These are phyloP conservation scores for Erebia epiphron DNA, from an alignment of 2,888 invertebrate genomes.

Conservation along the genomic window DNA sequence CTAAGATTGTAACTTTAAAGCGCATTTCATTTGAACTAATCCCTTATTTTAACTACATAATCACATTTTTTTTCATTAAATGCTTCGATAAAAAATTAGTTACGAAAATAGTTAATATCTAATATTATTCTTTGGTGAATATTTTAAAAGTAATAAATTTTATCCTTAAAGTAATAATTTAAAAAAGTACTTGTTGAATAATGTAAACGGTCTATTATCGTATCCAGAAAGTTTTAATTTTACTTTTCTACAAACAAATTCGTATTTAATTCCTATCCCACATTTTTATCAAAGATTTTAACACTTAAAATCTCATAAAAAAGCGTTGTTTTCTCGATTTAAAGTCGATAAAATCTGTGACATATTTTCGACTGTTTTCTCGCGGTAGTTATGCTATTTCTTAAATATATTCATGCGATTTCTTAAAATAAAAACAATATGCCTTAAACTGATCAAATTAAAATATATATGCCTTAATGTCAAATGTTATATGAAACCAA, in stretches of 20 bases:
- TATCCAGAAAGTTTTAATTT: neutral
- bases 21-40: slow-evolving; percentile 14
- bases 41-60: neutral
- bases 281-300: neutral
- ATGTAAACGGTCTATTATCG: neutral
- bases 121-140: slow-evolving; percentile 12
- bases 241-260: neutral
- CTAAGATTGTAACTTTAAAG: slow-evolving; percentile 6
- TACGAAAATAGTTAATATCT: slow-evolving; percentile 1
- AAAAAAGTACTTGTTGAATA: neutral
- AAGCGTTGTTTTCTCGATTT: neutral
- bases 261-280: neutral
- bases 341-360: neutral
- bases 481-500: neutral
- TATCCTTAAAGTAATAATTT: neutral
- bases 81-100: neutral
- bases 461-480: neutral
- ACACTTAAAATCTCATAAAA: neutral
- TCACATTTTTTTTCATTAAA: slow-evolving; percentile 7
- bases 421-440: neutral
- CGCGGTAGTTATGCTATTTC: neutral
- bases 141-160: neutral
- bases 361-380: neutral
- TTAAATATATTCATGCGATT: neutral
- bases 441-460: neutral